phyloP scores from a whole-genome alignment of 1,140 invertebrate genomes.

The Eubasilissa regina region DNA sequence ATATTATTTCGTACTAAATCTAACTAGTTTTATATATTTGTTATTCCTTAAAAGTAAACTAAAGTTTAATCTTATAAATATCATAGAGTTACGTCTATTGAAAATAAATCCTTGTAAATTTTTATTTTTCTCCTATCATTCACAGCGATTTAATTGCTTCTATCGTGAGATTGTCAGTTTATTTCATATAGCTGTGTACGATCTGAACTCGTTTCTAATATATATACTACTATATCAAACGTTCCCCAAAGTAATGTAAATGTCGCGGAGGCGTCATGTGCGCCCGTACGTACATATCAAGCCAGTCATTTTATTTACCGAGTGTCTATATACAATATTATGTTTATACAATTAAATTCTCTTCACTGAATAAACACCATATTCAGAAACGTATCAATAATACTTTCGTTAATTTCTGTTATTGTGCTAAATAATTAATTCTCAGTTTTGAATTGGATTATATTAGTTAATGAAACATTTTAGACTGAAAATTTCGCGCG shows the following conservation, averaged over 20 bases:
- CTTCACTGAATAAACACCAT: conserved; percentile 14
- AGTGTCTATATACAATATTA: conserved; percentile 5
- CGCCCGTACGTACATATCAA: conserved; percentile 9
- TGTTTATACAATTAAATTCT: conserved; percentile 30
- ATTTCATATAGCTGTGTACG: no score
- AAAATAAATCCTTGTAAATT: no score
- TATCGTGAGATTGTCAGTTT: no score
- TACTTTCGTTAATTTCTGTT: background rate
- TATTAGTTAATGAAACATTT: background rate
- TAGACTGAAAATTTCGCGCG: no score
- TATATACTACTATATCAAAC: conserved; percentile 31
- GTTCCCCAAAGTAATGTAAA: conserved; percentile 35
- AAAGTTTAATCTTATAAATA: no score
- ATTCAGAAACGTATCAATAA: conserved; percentile 16
- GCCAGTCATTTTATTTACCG: background rate
- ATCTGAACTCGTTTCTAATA: conserved; percentile 11
- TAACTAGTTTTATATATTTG: no score
- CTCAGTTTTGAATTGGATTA: background rate
- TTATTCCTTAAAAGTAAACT: no score
- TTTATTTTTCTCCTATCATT: no score
- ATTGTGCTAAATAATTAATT: conserved; percentile 8
- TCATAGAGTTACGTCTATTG: no score
- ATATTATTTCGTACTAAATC: no score
- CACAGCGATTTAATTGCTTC: no score
- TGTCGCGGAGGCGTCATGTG: conserved; percentile 5